phyloP scores from a whole-genome alignment of 2,888 invertebrate species.

The Tenodera sinensis region DNA sequence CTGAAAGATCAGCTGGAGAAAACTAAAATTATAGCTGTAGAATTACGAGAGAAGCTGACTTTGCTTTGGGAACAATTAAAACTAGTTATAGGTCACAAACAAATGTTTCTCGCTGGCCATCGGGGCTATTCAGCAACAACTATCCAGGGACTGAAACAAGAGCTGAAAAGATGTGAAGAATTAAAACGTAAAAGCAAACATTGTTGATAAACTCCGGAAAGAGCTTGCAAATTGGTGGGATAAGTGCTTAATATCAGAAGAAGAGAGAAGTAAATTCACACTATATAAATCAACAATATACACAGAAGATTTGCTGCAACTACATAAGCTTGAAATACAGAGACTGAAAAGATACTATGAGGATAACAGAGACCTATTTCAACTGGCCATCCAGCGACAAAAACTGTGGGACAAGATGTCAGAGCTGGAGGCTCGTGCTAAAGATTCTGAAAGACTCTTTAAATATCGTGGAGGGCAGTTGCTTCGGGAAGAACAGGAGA shows the following conservation, averaged over 20 bases:
- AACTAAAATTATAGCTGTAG: conserved; percentile 54
- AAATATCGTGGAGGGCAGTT: conserved; percentile 86
- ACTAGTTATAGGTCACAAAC: conserved; percentile 59
- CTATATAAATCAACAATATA: conserved; percentile 65
- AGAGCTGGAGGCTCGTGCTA: conserved; percentile 69
- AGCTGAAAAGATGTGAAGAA: conserved; percentile 70
- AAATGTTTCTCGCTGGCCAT: conserved; percentile 60
- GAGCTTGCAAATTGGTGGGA: conserved; percentile 76
- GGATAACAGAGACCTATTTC: conserved; percentile 61
- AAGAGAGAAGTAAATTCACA: conserved; percentile 58
- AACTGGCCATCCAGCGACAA: conserved; percentile 62
- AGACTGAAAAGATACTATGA: conserved; percentile 63
- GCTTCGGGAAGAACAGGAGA: conserved; percentile 78
- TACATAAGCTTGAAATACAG: conserved; percentile 75
- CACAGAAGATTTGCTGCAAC: conserved; percentile 72
- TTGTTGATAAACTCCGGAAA: conserved; percentile 62
- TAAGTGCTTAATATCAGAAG: conserved; percentile 64
- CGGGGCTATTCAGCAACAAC: conserved; percentile 56
- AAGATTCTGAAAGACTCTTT: conserved; percentile 72
- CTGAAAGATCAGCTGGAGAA: conserved; percentile 56
- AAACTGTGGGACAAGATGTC: conserved; percentile 71
- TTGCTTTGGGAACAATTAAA: conserved; percentile 73
- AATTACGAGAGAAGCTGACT: conserved; percentile 59
- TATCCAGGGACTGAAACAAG: conserved; percentile 59
- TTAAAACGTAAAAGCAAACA: conserved; percentile 67